Percentiles rank a stretch among this genome's conserved stretches.
Conservation (phyloP, 2,113 vertebrate species). For the Calonectris borealis region DNA sequence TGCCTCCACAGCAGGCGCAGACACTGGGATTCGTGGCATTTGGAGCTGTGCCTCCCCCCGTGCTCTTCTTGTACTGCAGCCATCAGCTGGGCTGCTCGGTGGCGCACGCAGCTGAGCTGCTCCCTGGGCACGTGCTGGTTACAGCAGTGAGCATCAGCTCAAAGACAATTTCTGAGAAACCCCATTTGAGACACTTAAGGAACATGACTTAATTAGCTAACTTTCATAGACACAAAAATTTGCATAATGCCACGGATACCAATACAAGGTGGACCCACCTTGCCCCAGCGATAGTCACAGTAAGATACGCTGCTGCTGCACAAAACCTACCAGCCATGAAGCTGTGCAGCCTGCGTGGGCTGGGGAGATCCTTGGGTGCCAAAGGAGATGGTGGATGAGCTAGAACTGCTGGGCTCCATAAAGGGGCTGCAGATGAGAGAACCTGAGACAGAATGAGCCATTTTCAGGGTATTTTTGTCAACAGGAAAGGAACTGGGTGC, state of each 20-base stretch:
- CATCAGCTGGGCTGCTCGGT: neutral
- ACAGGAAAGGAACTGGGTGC: neutral
- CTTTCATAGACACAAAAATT: neutral
- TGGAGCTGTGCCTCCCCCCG: neutral
- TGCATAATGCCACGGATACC: neutral
- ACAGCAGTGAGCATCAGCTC: neutral
- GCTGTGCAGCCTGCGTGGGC: neutral
- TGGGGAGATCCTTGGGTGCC: neutral
- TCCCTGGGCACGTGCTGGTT: neutral
- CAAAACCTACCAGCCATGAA: neutral
- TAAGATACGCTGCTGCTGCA: neutral
- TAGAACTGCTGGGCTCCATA: neutral
- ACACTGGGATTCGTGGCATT: neutral
- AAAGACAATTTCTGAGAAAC: neutral
- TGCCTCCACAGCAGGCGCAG: neutral
- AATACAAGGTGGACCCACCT: neutral
- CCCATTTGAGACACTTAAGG: neutral
- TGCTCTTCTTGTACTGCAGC: neutral
- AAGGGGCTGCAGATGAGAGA: neutral
- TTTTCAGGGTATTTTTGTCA: neutral
- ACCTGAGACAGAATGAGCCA: neutral
- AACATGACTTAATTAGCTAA: neutral
- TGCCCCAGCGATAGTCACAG: neutral
- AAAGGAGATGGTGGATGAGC: neutral
- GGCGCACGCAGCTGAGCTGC: fast-evolving